These are phyloP conservation scores for Drosophila nr. fundita DNA, from an alignment of 2,888 invertebrate species.

Conservation along the genomic window DNA sequence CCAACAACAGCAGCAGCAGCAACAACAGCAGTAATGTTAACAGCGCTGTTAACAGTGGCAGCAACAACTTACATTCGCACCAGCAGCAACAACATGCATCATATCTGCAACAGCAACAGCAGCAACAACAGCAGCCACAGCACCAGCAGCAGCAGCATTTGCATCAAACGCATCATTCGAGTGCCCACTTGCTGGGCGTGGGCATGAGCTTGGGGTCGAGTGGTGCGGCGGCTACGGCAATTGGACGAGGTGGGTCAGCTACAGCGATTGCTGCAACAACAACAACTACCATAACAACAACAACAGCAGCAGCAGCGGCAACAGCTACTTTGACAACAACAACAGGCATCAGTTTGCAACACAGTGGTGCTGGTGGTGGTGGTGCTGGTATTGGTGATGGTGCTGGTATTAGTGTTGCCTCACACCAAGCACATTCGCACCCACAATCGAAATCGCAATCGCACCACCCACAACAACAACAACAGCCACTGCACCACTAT, in stretches of 20 bases:
- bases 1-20: constrained; percentile 55
- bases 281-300: constrained; percentile 53
- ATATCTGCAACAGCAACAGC: constrained; percentile 47
- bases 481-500: constrained; percentile 53
- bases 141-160: constrained; percentile 50
- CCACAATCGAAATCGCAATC: constrained; percentile 46
- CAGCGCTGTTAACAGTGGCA: constrained; percentile 62
- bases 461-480: constrained; percentile 51
- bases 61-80: constrained; percentile 56
- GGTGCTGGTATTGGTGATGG: constrained; percentile 6
- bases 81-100: constrained; percentile 54
- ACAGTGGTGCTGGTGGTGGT: constrained; percentile 28
- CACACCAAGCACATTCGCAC: constrained; percentile 38
- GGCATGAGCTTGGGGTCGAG: constrained; percentile 43
- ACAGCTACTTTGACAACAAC: constrained; percentile 60
- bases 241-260: constrained; percentile 82
- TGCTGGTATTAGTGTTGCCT: constrained; percentile 15
- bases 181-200: constrained; percentile 60
- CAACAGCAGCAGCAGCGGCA: constrained; percentile 45
- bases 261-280: constrained; percentile 48
- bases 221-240: constrained; percentile 46
- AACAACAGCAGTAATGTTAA: constrained; percentile 61
- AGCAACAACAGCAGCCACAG: constrained; percentile 42
- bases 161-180: constrained; percentile 55
- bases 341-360: constrained; percentile 54